These are phyloP conservation scores for Siniperca obscura DNA, from an alignment of 2,797 vertebrate species.

Conservation along the genomic window DNA sequence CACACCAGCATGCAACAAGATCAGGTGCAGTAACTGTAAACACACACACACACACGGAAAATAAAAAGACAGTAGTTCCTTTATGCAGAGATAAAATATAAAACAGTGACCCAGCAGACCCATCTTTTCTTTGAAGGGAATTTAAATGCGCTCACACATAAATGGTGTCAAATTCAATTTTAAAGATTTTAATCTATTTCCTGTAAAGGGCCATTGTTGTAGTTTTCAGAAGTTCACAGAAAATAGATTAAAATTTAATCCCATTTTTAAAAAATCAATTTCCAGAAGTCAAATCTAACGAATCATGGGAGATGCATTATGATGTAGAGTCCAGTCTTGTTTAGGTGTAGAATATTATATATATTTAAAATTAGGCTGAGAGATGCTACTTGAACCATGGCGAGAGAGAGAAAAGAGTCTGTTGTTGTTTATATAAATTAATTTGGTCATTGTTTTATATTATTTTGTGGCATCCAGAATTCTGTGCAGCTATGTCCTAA, in stretches of 20 bases:
- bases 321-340: not conserved
- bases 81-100: no score
- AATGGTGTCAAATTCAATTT: not conserved
- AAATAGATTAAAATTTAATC: not conserved
- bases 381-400: no score
- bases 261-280: not conserved
- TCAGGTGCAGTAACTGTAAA: slow-evolving; percentile 72
- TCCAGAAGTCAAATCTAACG: not conserved
- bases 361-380: not conserved
- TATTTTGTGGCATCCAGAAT: not conserved
- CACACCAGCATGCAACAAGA: slow-evolving; percentile 83
- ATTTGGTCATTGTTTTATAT: not conserved
- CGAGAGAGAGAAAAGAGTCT: not conserved
- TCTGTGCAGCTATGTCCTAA: not conserved
- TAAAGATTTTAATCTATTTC: not conserved
- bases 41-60: not conserved
- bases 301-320: not conserved
- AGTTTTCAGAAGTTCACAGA: not conserved
- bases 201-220: not conserved
- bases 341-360: no score
- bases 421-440: not conserved
- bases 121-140: not conserved
- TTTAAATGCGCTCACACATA: not conserved
- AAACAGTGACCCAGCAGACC: rapidly evolving
- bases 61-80: not conserved